Evolutionary conservation across 2,797 vertebrate species (phyloP), one percentile per base, ranked within the genome.

Genomic region (Graptemys geographica): DNA sequence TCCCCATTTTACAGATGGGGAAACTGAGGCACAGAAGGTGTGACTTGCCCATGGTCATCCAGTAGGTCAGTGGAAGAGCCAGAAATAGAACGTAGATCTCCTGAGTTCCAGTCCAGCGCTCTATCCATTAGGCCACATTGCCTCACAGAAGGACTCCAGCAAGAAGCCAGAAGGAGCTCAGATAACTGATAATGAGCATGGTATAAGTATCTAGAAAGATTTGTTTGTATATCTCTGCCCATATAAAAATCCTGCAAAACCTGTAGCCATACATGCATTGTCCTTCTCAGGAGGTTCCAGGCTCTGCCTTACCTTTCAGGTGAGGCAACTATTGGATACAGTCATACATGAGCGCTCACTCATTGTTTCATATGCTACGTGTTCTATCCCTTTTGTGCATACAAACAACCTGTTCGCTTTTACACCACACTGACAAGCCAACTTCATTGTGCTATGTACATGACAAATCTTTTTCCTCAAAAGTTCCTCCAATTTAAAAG

Each of bases 341-440:
- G 1, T 0, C 3, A 76, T 6, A n/a, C 27, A 28, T 44, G 1
- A 55, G 53, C 41, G 1, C 89, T 4, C 1, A 0, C 4, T 47
- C 18, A 19, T 16, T 31, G 41, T 1, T n/a, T 69, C 28, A 9
- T 2, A 44, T 41, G n/a, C 65, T 37, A 23, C 31, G 5, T 4
- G 1, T 65, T 41, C 87, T 74, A 3, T n/a, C 81, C 87, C 19
- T 49, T 72, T 44, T 37, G 4, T 82, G 44, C 33, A 19, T 1
- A 33, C 19, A 31, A 1, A 53, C 0, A 2, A 11, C 78, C 88
- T 86, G 27, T 78, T 11, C 57, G 86, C 41, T 12, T 4, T 0
- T 0, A 25, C 3, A 84, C 5, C 72, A 27, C 11, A 15, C 4
- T 0, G 74, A 6, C 4, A 28, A 1, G 33, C 2, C 59, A 89